phyloP scores from a whole-genome alignment of 2,797 vertebrate genomes.

The Sphaeramia orbicularis region DNA sequence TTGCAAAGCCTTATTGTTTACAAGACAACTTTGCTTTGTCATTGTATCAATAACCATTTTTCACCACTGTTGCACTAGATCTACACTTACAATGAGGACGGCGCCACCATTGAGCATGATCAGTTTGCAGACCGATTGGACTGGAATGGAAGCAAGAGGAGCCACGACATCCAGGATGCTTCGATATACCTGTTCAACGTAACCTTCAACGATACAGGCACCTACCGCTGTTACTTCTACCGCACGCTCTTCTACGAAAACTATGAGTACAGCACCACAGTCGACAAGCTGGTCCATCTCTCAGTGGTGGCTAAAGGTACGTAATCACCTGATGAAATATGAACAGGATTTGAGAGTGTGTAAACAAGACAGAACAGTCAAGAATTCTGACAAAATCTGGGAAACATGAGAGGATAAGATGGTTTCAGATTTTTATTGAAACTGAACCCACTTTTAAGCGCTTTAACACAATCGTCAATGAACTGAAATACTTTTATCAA shows the following conservation, averaged over 20 bases:
- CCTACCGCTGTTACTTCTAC: slow-evolving; percentile 88
- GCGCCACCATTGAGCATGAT: slow-evolving; percentile 64
- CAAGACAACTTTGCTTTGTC: no score
- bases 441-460: no score
- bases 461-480: no score
- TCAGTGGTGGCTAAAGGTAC: slow-evolving; percentile 89
- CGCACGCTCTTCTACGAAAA: slow-evolving; percentile 85
- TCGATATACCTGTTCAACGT: slow-evolving; percentile 91
- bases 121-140: slow-evolving; percentile 84
- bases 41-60: no score
- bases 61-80: slow-evolving; percentile 79
- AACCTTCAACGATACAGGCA: slow-evolving; percentile 90
- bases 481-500: no score
- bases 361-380: no score
- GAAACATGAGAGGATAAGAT: no score
- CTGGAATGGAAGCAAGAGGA: slow-evolving; percentile 90
- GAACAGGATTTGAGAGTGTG: background rate
- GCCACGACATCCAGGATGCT: slow-evolving; percentile 90
- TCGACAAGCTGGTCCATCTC: slow-evolving; percentile 86
- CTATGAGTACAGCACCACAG: slow-evolving; percentile 79
- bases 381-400: no score
- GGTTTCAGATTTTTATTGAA: no score
- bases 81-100: slow-evolving; percentile 75
- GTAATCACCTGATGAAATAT: background rate
- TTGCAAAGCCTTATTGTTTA: no score